Evolutionary conservation across 2,888 invertebrate genomes (phyloP).

Genomic region (Tanaodytes sp.): DNA sequence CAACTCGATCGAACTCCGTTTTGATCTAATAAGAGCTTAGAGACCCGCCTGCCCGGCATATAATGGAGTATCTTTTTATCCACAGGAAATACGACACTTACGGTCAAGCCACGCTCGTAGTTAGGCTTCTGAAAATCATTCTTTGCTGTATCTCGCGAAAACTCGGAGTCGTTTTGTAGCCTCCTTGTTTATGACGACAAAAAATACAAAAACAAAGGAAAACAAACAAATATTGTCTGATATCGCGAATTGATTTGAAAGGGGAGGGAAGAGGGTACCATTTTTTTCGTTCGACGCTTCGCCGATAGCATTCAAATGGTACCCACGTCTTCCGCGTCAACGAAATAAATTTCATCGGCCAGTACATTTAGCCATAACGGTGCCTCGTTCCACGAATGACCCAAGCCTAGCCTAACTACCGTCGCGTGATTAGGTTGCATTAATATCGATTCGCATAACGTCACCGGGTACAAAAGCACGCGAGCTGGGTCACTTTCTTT

Average conservation of each 20-base stretch:
- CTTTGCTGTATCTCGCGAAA: too few relatives aligned
- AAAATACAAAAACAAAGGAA: too few relatives aligned
- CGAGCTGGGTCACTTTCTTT: constrained; percentile 54
- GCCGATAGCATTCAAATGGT: constrained; percentile 38
- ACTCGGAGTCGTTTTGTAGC: constrained; percentile 11
- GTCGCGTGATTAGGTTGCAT: constrained; percentile 56
- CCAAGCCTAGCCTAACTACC: constrained; percentile 52
- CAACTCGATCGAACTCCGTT: constrained; percentile 6
- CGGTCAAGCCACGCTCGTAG: neutral
- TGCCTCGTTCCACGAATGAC: constrained; percentile 39
- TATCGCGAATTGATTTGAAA: too few relatives aligned
- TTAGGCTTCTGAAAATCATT: too few relatives aligned
- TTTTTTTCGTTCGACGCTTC: constrained; percentile 18
- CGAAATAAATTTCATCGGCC: constrained; percentile 51
- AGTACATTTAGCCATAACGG: constrained; percentile 52
- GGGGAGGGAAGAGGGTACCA: too few relatives aligned
- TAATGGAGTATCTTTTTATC: constrained; percentile 10
- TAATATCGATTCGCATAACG: constrained; percentile 56
- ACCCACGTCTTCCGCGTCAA: constrained; percentile 48
- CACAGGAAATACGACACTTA: too few relatives aligned
- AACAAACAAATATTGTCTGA: constrained; percentile 34
- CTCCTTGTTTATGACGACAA: constrained; percentile 19
- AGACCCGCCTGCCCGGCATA: constrained; percentile 6
- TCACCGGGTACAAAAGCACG: constrained; percentile 45
- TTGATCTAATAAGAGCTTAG: constrained; percentile 12